Conservation (phyloP, 2,113 vertebrate genomes). For the Engystomops pustulosus region DNA sequence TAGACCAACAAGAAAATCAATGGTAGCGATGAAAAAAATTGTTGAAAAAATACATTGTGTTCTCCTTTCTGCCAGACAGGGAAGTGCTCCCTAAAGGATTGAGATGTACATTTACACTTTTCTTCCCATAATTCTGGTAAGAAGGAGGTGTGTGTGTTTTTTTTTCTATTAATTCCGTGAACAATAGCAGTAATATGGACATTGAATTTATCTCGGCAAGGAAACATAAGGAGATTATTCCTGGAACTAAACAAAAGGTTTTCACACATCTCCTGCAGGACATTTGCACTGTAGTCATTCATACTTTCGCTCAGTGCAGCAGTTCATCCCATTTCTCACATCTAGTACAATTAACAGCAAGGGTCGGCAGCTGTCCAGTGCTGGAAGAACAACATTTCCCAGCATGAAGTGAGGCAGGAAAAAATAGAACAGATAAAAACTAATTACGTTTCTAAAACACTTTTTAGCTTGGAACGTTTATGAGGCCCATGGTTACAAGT, state of each 20-base stretch:
- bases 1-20: constrained; percentile 46
- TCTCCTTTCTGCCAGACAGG: constrained; percentile 12
- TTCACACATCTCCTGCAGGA: constrained; percentile 11
- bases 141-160: constrained; percentile 49
- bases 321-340: constrained; percentile 36
- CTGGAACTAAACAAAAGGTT: constrained; percentile 56
- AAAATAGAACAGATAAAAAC: too few relatives aligned
- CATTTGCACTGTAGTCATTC: constrained; percentile 18
- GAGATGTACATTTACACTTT: constrained; percentile 48
- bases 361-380: background rate
- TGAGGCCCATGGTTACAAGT: too few relatives aligned
- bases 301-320: background rate
- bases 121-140: constrained; percentile 58
- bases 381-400: background rate
- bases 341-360: background rate
- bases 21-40: constrained; percentile 17
- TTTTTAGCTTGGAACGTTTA: too few relatives aligned
- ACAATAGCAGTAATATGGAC: constrained; percentile 52
- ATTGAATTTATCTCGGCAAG: constrained; percentile 51
- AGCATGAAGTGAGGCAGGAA: background rate
- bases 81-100: constrained; percentile 49
- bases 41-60: constrained; percentile 44
- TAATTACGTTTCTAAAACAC: too few relatives aligned
- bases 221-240: constrained; percentile 51
- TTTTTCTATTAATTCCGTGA: constrained; percentile 50